Evolutionary conservation across 2,797 vertebrate species (phyloP).

Genomic region (Ctenopoma kingsleyae): DNA sequence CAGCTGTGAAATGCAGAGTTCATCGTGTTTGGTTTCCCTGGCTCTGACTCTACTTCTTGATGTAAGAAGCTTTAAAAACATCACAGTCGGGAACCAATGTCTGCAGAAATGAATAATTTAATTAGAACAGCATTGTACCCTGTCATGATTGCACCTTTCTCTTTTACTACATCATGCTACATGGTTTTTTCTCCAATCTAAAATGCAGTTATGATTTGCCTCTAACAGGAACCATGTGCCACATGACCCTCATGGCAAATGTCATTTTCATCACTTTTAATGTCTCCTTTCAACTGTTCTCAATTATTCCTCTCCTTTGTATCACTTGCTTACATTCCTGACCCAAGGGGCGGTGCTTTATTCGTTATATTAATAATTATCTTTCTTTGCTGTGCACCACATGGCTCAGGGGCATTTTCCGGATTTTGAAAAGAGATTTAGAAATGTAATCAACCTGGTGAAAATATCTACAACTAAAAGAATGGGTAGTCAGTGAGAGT

Average conservation of each 20-base stretch:
- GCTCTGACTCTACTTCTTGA: constrained; percentile 56
- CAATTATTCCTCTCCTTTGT: constrained; percentile 27
- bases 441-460: constrained; percentile 15
- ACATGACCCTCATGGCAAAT: constrained; percentile 22
- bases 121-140: constrained; percentile 30
- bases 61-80: constrained; percentile 24
- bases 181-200: neutral
- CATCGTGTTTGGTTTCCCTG: constrained; percentile 37
- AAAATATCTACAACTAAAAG: constrained; percentile 22
- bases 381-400: neutral
- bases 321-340: constrained; percentile 12
- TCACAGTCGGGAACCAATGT: constrained; percentile 35
- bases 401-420: constrained; percentile 25
- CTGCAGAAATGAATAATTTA: constrained; percentile 62
- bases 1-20: constrained; percentile 42
- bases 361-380: constrained; percentile 32
- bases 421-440: constrained; percentile 32
- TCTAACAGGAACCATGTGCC: constrained; percentile 1
- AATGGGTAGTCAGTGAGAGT: neutral
- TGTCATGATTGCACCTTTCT: constrained; percentile 40
- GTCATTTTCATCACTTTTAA: constrained; percentile 29
- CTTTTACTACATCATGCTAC: constrained; percentile 16
- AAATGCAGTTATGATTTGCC: neutral
- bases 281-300: constrained; percentile 24
- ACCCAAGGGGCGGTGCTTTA: neutral